Conservation (phyloP, 2,888 invertebrate species). For the Xanthia togata region DNA sequence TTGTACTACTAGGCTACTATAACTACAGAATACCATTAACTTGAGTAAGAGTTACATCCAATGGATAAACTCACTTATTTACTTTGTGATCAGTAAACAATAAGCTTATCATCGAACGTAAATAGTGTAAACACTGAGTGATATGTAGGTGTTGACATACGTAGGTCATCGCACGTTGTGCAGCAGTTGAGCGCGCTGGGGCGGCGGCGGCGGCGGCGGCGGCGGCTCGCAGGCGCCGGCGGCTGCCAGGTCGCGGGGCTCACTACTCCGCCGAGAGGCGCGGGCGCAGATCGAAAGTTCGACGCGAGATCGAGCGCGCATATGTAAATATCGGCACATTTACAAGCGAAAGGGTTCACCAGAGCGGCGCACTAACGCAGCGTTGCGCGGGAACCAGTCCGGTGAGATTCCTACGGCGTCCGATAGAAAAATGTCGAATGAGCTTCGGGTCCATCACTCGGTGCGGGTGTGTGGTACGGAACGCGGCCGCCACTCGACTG, state of each 20-base stretch:
- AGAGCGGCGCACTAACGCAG: conserved; percentile 90
- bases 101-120: conserved; percentile 31
- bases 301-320: conserved; percentile 89
- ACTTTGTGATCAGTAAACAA: conserved; percentile 25
- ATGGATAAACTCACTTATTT: conserved; percentile 23
- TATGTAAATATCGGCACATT: conserved; percentile 91
- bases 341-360: conserved; percentile 91
- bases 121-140: conserved; percentile 43
- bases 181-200: conserved; percentile 83
- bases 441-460: conserved; percentile 86
- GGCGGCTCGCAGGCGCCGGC: conserved; percentile 72
- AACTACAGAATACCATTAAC: background rate
- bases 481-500: conserved; percentile 89
- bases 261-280: conserved; percentile 79
- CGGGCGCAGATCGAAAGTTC: conserved; percentile 90
- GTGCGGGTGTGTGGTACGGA: conserved; percentile 86
- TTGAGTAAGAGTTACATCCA: background rate
- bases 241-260: conserved; percentile 79
- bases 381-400: conserved; percentile 91
- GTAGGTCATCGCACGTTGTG: conserved; percentile 88
- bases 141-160: conserved; percentile 79
- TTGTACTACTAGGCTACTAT: background rate
- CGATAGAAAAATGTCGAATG: conserved; percentile 91
- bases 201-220: conserved; percentile 82
- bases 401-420: conserved; percentile 92